Conservation (phyloP, 2,113 vertebrate species). For the Falcunculus frontatus region DNA sequence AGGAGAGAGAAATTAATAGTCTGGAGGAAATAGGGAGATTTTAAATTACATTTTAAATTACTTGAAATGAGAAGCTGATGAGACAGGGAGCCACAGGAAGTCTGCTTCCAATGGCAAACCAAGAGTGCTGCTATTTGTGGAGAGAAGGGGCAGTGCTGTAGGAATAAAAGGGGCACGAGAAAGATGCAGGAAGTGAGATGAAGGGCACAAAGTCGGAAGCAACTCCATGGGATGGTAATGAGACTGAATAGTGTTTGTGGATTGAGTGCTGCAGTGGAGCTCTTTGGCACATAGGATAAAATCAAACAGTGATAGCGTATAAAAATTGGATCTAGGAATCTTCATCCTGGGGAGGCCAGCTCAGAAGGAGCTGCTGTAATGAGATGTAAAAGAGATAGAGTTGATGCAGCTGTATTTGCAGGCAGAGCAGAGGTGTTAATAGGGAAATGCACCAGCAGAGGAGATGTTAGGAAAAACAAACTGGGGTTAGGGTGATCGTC, state of each 20-base stretch:
- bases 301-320: neutral
- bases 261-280: neutral
- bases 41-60: constrained; percentile 67
- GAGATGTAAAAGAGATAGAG: neutral
- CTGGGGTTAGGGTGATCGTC: neutral
- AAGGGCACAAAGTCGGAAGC: constrained; percentile 42
- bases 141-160: constrained; percentile 45
- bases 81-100: constrained; percentile 59
- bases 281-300: neutral
- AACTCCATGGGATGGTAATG: constrained; percentile 29
- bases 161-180: constrained; percentile 22
- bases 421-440: constrained; percentile 17
- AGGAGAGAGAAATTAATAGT: constrained; percentile 61
- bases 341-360: neutral
- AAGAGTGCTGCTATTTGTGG: constrained; percentile 67
- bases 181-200: constrained; percentile 44
- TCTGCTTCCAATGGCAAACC: constrained; percentile 56
- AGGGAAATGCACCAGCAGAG: constrained; percentile 5
- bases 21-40: constrained; percentile 59
- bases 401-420: neutral
- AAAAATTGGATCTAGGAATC: neutral
- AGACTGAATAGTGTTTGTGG: neutral
- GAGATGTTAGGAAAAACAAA: constrained; percentile 19
- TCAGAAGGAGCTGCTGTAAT: neutral
- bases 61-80: constrained; percentile 63